Evolutionary conservation across 2,888 invertebrate genomes (phyloP).

Genomic region (Eilema griseolum): DNA sequence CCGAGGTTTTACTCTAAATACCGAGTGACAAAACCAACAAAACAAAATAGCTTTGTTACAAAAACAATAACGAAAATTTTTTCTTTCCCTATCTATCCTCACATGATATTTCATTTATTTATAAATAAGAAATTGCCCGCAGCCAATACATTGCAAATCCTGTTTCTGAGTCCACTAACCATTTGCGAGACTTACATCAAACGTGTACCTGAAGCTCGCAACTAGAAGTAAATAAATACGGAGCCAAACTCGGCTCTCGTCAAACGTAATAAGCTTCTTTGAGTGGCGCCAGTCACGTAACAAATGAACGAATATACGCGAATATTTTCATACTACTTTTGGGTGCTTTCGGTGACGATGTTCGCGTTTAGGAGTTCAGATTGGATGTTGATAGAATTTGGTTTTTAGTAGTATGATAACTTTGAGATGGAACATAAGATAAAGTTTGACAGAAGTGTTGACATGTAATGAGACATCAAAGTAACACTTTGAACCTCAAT

Average conservation of each 20-base stretch:
- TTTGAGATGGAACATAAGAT: too few relatives aligned
- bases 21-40: neutral
- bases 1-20: too few relatives aligned
- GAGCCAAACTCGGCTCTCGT: slow-evolving; percentile 55
- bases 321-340: slow-evolving; percentile 53
- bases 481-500: too few relatives aligned
- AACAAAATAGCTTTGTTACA: neutral
- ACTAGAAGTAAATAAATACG: slow-evolving; percentile 50
- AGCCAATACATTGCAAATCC: slow-evolving; percentile 24
- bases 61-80: neutral
- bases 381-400: slow-evolving; percentile 19
- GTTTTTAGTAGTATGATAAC: too few relatives aligned
- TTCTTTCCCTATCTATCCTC: neutral
- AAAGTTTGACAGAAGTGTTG: too few relatives aligned
- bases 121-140: neutral
- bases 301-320: slow-evolving; percentile 61
- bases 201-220: slow-evolving; percentile 47
- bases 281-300: slow-evolving; percentile 69
- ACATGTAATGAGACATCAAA: too few relatives aligned
- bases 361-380: slow-evolving; percentile 20
- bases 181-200: slow-evolving; percentile 40
- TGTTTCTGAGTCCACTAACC: slow-evolving; percentile 33
- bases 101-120: neutral
- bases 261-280: slow-evolving; percentile 69
- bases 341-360: slow-evolving; percentile 36